Evolutionary conservation across 2,797 vertebrate species (phyloP).

Genomic region (Okamejei kenojei): DNA sequence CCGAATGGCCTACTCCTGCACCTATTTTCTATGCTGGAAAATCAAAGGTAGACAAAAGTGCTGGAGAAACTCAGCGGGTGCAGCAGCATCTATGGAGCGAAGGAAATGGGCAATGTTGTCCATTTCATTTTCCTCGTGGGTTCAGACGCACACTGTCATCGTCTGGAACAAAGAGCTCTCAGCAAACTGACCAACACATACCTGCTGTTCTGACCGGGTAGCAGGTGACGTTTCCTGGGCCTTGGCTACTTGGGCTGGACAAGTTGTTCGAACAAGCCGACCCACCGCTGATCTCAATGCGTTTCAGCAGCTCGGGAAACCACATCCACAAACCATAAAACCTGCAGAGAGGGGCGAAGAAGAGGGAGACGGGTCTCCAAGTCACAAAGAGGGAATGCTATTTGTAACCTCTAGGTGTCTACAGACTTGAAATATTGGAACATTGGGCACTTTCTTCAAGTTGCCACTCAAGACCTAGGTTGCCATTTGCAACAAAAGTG

Average conservation of each 20-base stretch:
- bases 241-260: not conserved
- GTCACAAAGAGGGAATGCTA: not conserved
- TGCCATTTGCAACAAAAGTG: no score
- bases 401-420: not conserved
- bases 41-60: no score
- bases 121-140: no score
- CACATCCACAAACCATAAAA: constrained; percentile 73
- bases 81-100: no score
- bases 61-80: no score
- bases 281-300: constrained; percentile 51
- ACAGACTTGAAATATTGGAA: not conserved
- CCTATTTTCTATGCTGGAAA: no score
- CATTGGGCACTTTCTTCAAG: no score
- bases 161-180: not conserved
- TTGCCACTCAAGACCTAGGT: no score
- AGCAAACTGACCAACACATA: constrained; percentile 1
- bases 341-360: constrained; percentile 41
- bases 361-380: no score
- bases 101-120: no score
- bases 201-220: constrained; percentile 60
- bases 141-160: no score
- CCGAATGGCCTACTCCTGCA: no score
- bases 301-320: constrained; percentile 63
- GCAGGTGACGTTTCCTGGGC: constrained; percentile 51
- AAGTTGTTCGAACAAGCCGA: constrained; percentile 56